Conservation (phyloP, 2,797 vertebrate genomes). For the Poecilia picta region DNA sequence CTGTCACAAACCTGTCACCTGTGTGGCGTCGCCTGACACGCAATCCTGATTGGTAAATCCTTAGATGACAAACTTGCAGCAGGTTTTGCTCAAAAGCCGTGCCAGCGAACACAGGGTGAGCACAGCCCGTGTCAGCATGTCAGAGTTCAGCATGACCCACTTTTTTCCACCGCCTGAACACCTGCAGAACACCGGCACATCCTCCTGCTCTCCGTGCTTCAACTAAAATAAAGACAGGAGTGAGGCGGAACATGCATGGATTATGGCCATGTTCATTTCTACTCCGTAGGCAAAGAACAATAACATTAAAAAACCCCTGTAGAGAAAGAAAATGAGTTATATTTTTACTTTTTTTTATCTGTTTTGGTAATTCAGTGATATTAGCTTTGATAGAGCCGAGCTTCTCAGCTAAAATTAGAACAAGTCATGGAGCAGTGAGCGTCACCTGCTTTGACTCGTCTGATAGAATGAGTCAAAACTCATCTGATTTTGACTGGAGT, state of each 20-base stretch:
- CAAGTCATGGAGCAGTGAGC: background rate
- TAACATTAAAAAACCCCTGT: background rate
- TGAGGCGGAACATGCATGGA: background rate
- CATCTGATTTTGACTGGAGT: constrained; percentile 3
- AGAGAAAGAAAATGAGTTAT: background rate
- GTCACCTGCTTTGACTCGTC: background rate
- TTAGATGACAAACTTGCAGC: background rate
- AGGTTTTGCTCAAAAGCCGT: background rate
- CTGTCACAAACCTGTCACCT: constrained; percentile 24
- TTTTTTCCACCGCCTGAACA: constrained; percentile 56
- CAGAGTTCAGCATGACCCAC: constrained; percentile 48
- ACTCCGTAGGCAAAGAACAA: background rate
- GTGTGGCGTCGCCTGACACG: background rate
- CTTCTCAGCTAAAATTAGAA: background rate
- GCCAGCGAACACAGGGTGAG: background rate
- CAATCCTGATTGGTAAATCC: background rate
- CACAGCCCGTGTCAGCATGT: constrained; percentile 32
- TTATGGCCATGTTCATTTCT: background rate
- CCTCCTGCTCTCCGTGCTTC: constrained; percentile 15
- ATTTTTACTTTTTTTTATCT: background rate
- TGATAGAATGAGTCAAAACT: constrained; percentile 6
- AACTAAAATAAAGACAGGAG: background rate
- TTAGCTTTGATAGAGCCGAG: background rate
- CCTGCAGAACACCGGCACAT: constrained; percentile 44
- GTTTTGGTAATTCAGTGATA: background rate